These are phyloP conservation scores for Lucilia cuprina DNA, from an alignment of 1,140 invertebrate genomes.

Conservation along the genomic window DNA sequence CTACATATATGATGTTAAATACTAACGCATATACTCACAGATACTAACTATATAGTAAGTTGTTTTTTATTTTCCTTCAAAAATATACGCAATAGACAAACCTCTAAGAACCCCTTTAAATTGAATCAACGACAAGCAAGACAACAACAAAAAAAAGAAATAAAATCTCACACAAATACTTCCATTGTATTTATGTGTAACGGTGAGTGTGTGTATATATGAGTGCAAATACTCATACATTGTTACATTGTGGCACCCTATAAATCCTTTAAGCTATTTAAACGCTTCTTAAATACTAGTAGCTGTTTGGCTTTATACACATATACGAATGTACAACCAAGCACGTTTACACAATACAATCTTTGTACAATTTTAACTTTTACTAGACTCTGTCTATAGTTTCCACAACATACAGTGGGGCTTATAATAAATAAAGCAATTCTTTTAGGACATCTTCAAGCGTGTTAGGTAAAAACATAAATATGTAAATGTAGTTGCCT, in stretches of 20 bases:
- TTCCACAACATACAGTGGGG: too few relatives aligned
- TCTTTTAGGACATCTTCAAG: too few relatives aligned
- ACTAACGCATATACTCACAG: neutral
- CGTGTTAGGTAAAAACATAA: too few relatives aligned
- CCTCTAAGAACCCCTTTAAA: neutral
- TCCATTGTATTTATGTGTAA: neutral
- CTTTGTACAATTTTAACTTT: neutral
- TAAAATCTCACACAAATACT: neutral
- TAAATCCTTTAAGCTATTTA: conserved; percentile 15
- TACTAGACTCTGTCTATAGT: too few relatives aligned
- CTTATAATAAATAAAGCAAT: too few relatives aligned
- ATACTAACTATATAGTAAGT: neutral
- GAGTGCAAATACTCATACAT: neutral
- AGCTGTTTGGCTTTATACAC: neutral
- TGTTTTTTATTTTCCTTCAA: neutral
- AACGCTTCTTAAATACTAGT: conserved; percentile 1
- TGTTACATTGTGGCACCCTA: neutral
- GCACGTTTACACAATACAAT: neutral
- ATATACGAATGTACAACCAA: neutral
- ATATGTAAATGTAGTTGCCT: too few relatives aligned
- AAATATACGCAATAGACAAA: neutral
- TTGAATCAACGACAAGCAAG: neutral
- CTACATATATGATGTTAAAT: neutral
- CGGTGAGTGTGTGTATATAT: neutral
- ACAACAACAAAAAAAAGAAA: neutral